Base-by-base conservation (phyloP, 2,113 vertebrate genomes). In the Lutjanus erythropterus region DNA sequence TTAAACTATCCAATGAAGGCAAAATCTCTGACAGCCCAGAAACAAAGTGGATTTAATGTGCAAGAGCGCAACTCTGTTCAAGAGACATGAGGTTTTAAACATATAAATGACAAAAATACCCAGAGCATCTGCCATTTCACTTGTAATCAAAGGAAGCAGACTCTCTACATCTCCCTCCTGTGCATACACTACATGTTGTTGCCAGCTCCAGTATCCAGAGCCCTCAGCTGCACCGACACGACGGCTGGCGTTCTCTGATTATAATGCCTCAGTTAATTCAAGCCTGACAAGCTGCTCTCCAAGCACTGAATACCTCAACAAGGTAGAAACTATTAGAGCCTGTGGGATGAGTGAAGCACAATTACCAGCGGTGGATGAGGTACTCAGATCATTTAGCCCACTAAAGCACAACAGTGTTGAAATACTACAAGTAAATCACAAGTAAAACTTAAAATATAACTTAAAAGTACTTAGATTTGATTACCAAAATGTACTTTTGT, bases 201-300 rank as follows among this genome's bases (percentile, higher is more conserved):
- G 52, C 61, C 78, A 82, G 71, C 81, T 44, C 70, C 71, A 44
- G 71, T 80, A 85, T 83, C 86, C 85, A 59, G 52, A 81, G 64
- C 49, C 39, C 65, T 80, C 59, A 71, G 60, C 72, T 81, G 75
- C 80, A 70, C 60, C 23, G 37, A 74, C 46, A 69, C 61, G 66
- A 49, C 71, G 25, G 39, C 75, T 76, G 73, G 58, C 64, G 60
- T 35, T 59, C 59, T 84, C 80, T 75, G 86, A 88, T 87, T 83
- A 69, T 35, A 65, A 75, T 35, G 72, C 71, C 56, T 71, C 55
- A 62, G 47, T 75, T 77, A 72, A 75, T 80, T 85, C 81, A 58
- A 80, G 78, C 39, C 39, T 78, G 59, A 77, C 52, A 46, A 79
- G 67, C 11, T 27, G n/a, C 75, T 83, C 65, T 85, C 69, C 44